Conservation (phyloP, 2,113 vertebrate genomes). For the Sylvia atricapilla region DNA sequence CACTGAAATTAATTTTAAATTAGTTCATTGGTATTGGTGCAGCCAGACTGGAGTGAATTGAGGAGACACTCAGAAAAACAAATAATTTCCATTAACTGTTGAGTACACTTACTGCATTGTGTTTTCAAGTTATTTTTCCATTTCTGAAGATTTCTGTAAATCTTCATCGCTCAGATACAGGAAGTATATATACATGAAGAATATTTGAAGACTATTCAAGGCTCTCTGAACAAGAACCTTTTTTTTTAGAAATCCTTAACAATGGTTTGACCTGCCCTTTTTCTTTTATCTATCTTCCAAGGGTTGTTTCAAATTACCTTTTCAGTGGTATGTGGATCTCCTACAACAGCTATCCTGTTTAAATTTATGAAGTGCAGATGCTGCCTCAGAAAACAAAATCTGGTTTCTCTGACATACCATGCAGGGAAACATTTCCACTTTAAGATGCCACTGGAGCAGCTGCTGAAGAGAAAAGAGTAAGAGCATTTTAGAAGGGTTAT, state of each 20-base stretch:
- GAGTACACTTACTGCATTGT: neutral
- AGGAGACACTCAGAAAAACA: neutral
- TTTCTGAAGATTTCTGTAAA: neutral
- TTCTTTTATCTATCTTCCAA: neutral
- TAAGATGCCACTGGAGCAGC: neutral
- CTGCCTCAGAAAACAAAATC: neutral
- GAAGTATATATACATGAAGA: no score
- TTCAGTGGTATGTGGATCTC: neutral
- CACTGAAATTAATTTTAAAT: conserved; percentile 36
- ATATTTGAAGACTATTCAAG: neutral
- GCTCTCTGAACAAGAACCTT: neutral
- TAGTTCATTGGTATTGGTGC: neutral
- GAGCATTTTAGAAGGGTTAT: neutral
- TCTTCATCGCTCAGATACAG: neutral
- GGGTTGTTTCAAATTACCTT: neutral
- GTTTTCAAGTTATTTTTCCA: neutral
- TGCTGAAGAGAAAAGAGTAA: neutral
- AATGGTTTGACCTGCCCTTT: neutral
- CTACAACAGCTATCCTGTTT: neutral
- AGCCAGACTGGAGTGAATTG: neutral
- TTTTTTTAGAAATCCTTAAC: neutral
- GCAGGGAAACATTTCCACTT: neutral
- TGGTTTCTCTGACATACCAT: neutral
- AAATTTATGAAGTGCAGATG: neutral
- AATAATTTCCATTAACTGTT: neutral